phyloP scores from a whole-genome alignment of 2,113 vertebrate species.

The Albula goreensis region DNA sequence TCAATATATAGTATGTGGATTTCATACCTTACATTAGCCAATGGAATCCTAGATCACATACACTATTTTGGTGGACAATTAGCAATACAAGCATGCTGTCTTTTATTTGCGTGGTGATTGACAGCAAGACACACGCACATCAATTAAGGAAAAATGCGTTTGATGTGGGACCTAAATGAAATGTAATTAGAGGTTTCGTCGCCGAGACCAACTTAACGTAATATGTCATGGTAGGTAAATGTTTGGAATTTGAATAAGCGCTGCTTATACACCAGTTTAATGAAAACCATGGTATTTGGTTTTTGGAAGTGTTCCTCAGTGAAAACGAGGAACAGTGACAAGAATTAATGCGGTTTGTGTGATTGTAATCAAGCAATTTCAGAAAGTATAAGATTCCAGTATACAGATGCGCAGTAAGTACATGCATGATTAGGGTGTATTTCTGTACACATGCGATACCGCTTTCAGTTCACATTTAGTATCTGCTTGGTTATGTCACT shows the following conservation, averaged over 20 bases:
- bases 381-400: neutral
- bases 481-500: neutral
- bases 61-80: conserved; percentile 33
- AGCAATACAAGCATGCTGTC: conserved; percentile 17
- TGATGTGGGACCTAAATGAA: conserved; percentile 37
- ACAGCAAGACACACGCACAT: conserved; percentile 32
- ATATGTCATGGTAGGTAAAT: conserved; percentile 42
- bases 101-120: conserved; percentile 34
- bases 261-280: conserved; percentile 31
- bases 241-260: conserved; percentile 35
- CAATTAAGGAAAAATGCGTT: conserved; percentile 39
- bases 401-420: neutral
- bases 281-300: conserved; percentile 19
- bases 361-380: neutral
- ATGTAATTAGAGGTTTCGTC: conserved; percentile 36
- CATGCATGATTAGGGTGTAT: neutral
- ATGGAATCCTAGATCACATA: neutral
- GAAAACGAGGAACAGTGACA: neutral
- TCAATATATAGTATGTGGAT: neutral
- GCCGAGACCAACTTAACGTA: conserved; percentile 31
- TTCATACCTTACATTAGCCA: conserved; percentile 9
- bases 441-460: neutral
- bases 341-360: neutral
- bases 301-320: neutral
- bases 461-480: neutral